Percentiles rank a stretch among this genome's conserved stretches.
Evolutionary conservation across 2,888 invertebrate species (phyloP).

Genomic region (Drosophila bunnanda): DNA sequence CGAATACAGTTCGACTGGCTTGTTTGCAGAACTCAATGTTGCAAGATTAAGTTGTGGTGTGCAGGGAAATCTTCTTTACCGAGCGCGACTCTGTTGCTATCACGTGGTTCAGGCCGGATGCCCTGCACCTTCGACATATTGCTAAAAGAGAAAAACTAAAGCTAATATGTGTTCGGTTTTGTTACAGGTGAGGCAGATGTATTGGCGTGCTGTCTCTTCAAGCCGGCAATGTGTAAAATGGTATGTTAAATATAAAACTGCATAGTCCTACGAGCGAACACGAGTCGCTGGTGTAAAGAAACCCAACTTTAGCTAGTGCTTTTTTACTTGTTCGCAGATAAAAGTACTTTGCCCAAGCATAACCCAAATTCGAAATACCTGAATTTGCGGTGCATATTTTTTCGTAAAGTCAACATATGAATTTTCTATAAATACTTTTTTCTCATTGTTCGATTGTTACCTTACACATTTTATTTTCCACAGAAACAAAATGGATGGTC

Average conservation of each 20-base stretch:
- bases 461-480: too few relatives aligned
- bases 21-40: constrained; percentile 76
- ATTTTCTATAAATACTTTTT: neutral
- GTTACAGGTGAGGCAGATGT: constrained; percentile 53
- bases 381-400: constrained; percentile 83
- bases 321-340: constrained; percentile 80
- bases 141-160: neutral
- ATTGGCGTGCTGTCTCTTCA: neutral
- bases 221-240: constrained; percentile 11
- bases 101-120: constrained; percentile 52
- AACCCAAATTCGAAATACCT: constrained; percentile 76
- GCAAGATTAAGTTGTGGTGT: constrained; percentile 62
- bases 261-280: constrained; percentile 57
- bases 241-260: constrained; percentile 45
- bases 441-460: too few relatives aligned
- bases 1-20: constrained; percentile 43
- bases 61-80: constrained; percentile 7
- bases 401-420: constrained; percentile 66
- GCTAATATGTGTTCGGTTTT: neutral
- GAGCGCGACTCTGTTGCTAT: too few relatives aligned
- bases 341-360: constrained; percentile 82
- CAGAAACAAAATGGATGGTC: constrained; percentile 30
- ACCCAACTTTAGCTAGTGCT: constrained; percentile 82
- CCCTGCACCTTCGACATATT: constrained; percentile 20
- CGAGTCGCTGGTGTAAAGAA: constrained; percentile 83